A percentile compares a stretch with the other conserved stretches of the same genome.
Conservation (phyloP, 2,888 invertebrate species). For the Allacma fusca region DNA sequence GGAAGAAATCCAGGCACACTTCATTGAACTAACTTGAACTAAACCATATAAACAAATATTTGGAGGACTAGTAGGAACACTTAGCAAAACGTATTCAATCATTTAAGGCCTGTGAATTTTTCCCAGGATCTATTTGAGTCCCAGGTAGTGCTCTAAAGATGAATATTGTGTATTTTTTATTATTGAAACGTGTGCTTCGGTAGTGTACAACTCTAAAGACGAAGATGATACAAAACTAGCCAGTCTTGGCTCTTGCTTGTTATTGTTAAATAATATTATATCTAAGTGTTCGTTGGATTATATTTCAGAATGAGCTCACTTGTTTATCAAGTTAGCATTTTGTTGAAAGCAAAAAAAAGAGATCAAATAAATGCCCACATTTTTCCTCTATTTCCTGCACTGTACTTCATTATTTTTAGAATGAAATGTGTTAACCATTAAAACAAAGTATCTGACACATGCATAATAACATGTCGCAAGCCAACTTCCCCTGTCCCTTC, state of each 20-base stretch:
- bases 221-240: slow-evolving; percentile 49
- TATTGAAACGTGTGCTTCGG: slow-evolving; percentile 55
- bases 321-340: slow-evolving; percentile 56
- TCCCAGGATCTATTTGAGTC: slow-evolving; percentile 25
- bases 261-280: slow-evolving; percentile 57
- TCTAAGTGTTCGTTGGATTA: slow-evolving; percentile 57
- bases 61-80: neutral
- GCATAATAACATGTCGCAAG: too few species aligned
- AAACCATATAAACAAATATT: neutral
- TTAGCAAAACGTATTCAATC: slow-evolving; percentile 15
- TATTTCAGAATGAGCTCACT: slow-evolving; percentile 59
- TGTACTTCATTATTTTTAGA: too few species aligned
- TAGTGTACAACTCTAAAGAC: slow-evolving; percentile 51
- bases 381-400: slow-evolving; percentile 43
- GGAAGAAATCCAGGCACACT: neutral
- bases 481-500: too few species aligned
- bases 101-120: slow-evolving; percentile 10
- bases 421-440: too few species aligned
- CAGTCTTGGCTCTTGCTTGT: slow-evolving; percentile 54
- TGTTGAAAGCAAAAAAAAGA: slow-evolving; percentile 50
- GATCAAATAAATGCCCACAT: slow-evolving; percentile 51
- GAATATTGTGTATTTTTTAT: slow-evolving; percentile 57
- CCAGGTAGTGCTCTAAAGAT: slow-evolving; percentile 43
- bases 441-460: too few species aligned
- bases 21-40: slow-evolving; percentile 8